Percentiles rank a stretch among this genome's conserved stretches.
Evolutionary conservation across 2,113 vertebrate genomes (phyloP).

Genomic region (Leucosticte australis): DNA sequence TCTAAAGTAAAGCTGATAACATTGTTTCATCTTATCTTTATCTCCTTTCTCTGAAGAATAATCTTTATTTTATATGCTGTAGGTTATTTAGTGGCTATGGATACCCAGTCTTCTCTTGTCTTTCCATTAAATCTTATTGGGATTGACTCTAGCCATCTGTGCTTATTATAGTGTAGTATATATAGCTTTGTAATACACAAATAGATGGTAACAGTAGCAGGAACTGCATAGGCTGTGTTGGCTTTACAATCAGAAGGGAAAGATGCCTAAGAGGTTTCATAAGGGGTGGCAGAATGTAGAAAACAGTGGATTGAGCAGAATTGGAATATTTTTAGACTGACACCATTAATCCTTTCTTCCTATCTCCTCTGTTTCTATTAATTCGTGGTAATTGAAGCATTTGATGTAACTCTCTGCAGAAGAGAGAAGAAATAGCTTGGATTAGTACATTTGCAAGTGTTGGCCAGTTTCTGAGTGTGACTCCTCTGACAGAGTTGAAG

Average conservation of each 20-base stretch:
- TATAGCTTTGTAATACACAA: slow-evolving; percentile 48
- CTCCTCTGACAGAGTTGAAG: not conserved
- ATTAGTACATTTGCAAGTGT: not conserved
- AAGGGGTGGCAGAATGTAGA: not conserved
- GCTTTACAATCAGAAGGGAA: not conserved
- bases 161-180: slow-evolving; percentile 48
- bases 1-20: slow-evolving; percentile 67
- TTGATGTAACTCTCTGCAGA: not conserved
- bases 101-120: slow-evolving; percentile 50
- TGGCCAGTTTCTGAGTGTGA: not conserved
- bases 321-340: not conserved
- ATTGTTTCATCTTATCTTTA: slow-evolving; percentile 61
- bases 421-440: not conserved
- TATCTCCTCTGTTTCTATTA: not conserved
- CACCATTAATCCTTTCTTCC: not conserved
- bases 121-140: slow-evolving; percentile 68
- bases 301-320: not conserved
- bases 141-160: slow-evolving; percentile 65
- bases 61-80: slow-evolving; percentile 64
- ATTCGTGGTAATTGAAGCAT: not conserved
- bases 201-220: not conserved
- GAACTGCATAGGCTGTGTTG: not conserved
- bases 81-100: slow-evolving; percentile 62
- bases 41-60: slow-evolving; percentile 66
- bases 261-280: not conserved